phyloP scores from a whole-genome alignment of 37 sponge, comb jelly and placozoan genomes.

The Beroe ovata region DNA sequence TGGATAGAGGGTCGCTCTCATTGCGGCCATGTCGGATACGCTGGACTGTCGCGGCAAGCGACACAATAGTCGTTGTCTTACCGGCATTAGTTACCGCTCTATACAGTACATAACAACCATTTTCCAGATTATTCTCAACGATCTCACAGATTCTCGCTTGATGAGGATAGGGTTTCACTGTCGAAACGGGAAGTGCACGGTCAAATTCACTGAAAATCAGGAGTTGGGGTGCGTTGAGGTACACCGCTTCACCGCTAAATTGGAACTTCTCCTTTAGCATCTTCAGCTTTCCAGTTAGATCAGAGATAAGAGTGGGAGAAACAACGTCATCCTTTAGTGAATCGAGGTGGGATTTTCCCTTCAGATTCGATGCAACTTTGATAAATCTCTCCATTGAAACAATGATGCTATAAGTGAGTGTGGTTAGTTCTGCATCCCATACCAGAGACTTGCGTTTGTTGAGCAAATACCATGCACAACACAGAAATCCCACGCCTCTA shows the following conservation, averaged over 20 bases:
- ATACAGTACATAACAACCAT: conserved; percentile 56
- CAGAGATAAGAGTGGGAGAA: neutral
- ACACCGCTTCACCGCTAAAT: neutral
- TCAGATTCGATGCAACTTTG: neutral
- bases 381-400: conserved; percentile 47
- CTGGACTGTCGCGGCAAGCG: conserved; percentile 46
- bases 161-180: conserved; percentile 53
- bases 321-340: conserved; percentile 48
- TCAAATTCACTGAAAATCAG: conserved; percentile 42
- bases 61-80: conserved; percentile 57
- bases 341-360: conserved; percentile 57
- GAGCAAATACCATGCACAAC: conserved; percentile 62
- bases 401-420: conserved; percentile 43
- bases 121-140: conserved; percentile 14
- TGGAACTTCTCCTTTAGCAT: conserved; percentile 47
- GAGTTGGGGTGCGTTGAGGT: conserved; percentile 1
- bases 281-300: conserved; percentile 2
- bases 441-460: neutral
- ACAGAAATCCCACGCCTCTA: conserved; percentile 30
- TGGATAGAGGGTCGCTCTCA: neutral
- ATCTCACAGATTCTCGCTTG: conserved; percentile 20
- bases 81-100: conserved; percentile 61
- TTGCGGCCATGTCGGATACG: neutral
- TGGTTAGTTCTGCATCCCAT: conserved; percentile 30
- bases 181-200: neutral